Base-by-base conservation (phyloP, 1,140 invertebrate genomes). In the Drosophila tropicalis region DNA sequence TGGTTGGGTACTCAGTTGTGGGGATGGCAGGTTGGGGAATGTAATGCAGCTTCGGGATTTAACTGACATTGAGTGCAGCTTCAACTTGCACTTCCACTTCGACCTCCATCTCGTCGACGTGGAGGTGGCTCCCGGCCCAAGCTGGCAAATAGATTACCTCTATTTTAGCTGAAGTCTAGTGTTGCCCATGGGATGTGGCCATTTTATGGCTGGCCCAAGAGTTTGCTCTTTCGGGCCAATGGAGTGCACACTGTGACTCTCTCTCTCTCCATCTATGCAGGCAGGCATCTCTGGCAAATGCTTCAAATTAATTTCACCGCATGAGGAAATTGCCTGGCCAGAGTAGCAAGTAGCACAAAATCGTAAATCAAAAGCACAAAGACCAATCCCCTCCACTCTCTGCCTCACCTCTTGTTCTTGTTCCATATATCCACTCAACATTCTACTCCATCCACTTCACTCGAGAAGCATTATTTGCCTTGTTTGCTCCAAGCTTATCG, bases 281-380 rank as follows among this genome's bases (percentile, higher is more conserved):
- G 29, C 44, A 17, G 17, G 75, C 40, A 62, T 63, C 66, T 76
- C 62, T 62, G 56, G 76, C 64, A 76, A 87, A 87, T 79, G 84
- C 76, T 87, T 82, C 76, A 89, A 87, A 87, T 87, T 87, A 87
- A 87, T 87, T 87, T 87, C 76, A 72, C 72, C 70, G 83, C 83
- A 87, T 87, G 76, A 67, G 76, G 67, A 79, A 85, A 85, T 79
- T 70, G 78, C 81, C 67, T 29, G 47, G 56, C 74, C 85, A 81
- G 32, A 62, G 62, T 58, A 34, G 32, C 61, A 39, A 70, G 71
- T 67, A 73, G 71, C 72, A 81, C 58, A 58, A 82, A 82, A 75
- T 78, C 84, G 80, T 87, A 79, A 83, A 89, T 86, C 79, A 87
- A 70, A 66, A 69, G 58, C 71, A 76, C 72, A 75, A 72, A 66